Evolutionary conservation across 2,888 invertebrate species (phyloP), one percentile per base, ranked within the genome.

Genomic region (Xestia rhomboidea): DNA sequence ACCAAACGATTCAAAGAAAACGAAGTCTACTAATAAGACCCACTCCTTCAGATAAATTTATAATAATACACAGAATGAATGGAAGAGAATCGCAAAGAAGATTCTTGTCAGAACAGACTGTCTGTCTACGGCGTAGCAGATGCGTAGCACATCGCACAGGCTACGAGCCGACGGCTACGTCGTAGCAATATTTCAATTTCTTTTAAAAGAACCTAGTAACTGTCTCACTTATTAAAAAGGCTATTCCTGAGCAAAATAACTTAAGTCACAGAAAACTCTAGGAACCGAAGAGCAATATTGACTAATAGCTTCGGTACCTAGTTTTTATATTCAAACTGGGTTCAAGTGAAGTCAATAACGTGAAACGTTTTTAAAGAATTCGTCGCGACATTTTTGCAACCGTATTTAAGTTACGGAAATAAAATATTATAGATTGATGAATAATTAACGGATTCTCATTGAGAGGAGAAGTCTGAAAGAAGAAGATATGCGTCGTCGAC

Each of bases 301-400:
- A 73, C 57, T 81, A 70, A 63, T 21, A 66, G 44, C 51, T 54
- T 34, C 7, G 18, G 46, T 49, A 67, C 60, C 63, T 30, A 27
- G 13, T 11, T 10, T 51, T 54, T 62, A 34, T 72, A 81, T 73
- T 81, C 60, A 49, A 75, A 64, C 51, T 51, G n/a, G 13, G 24
- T 27, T 11, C 0, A 62, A 62, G 46, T 66, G 70, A 79, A 84
- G 71, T 72, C 21, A 77, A 68, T 73, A 54, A 68, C 5, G 73
- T 57, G 34, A n/a, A 11, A 15, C 1, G 15, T 51, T 46, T 73
- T 51, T 51, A 27, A 66, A 7, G 3, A 34, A 10, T 34, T 62
- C 10, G 30, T 62, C 18, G 15, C 11, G 8, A 30, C 41, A 11
- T 41, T 41, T 10, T 41, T 41, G 41, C 41, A 41, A 41, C 10